A percentile compares a stretch with the other conserved stretches of the same genome.
Evolutionary conservation across 2,888 invertebrate genomes (phyloP).

Genomic region (Drosophila buzzatii): DNA sequence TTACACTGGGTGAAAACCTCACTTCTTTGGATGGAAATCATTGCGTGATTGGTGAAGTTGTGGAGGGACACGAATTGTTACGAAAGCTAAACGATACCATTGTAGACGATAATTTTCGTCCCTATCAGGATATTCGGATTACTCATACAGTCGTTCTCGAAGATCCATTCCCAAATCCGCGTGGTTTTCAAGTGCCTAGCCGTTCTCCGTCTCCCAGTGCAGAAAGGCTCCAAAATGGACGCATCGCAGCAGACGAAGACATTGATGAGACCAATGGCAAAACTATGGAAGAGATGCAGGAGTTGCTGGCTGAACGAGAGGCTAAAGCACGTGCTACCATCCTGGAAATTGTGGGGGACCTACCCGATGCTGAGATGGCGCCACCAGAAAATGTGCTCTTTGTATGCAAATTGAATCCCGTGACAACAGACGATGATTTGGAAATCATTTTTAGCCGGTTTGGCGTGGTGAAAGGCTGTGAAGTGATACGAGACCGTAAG

Average conservation of each 20-base stretch:
- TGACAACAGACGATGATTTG: conserved; percentile 98
- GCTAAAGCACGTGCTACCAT: conserved; percentile 98
- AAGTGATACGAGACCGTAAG: conserved; percentile 97
- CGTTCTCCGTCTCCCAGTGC: conserved; percentile 95
- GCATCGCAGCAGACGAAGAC: conserved; percentile 97
- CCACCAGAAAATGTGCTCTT: conserved; percentile 99
- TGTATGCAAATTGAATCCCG: conserved; percentile 99
- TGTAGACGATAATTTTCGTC: conserved; percentile 94
- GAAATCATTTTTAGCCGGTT: conserved; percentile 99
- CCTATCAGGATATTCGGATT: conserved; percentile 97
- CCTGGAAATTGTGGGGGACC: conserved; percentile 98
- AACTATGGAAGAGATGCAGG: conserved; percentile 93
- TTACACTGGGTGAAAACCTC: conserved; percentile 94
- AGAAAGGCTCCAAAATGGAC: conserved; percentile 92
- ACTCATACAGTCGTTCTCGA: conserved; percentile 98
- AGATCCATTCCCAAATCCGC: conserved; percentile 97
- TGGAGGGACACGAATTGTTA: conserved; percentile 93
- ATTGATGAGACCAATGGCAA: conserved; percentile 96
- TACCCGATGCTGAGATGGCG: conserved; percentile 98
- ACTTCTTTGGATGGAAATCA: conserved; percentile 96
- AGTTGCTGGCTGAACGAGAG: conserved; percentile 95
- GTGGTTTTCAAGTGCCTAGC: conserved; percentile 91
- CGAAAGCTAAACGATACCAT: conserved; percentile 96
- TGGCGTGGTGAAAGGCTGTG: conserved; percentile 96
- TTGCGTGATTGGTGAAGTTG: conserved; percentile 97